phyloP scores from a whole-genome alignment of 1,140 invertebrate genomes.

The Heliconius hermathena region DNA sequence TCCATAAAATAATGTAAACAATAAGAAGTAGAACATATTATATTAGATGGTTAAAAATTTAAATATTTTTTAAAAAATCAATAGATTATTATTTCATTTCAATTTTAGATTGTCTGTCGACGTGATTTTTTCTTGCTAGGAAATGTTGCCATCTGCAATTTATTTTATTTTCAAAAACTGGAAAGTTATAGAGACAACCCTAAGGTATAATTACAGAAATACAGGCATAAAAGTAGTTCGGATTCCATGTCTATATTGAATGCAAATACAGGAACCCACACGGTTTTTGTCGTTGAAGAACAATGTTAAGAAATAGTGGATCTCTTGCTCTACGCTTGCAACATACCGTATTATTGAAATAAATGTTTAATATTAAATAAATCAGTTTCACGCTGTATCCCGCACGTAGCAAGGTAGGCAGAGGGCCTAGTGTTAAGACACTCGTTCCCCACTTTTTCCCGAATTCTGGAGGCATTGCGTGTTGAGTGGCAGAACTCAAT shows the following conservation, averaged over 20 bases:
- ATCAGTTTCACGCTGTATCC: too few species aligned
- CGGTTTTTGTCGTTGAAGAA: slow-evolving; percentile 42
- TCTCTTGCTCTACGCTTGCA: background rate
- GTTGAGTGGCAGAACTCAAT: too few species aligned
- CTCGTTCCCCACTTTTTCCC: too few species aligned
- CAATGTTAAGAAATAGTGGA: slow-evolving; percentile 39
- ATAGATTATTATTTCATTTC: too few species aligned
- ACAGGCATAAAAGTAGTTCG: slow-evolving; percentile 44
- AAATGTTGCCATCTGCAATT: too few species aligned
- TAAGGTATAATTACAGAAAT: slow-evolving; percentile 43
- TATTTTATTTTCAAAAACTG: background rate
- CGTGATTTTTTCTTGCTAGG: too few species aligned
- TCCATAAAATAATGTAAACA: background rate
- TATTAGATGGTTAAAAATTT: too few species aligned
- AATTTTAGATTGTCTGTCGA: background rate
- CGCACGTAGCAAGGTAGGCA: too few species aligned
- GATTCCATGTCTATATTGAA: slow-evolving; percentile 42
- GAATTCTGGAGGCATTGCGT: too few species aligned
- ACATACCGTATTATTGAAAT: slow-evolving; percentile 2
- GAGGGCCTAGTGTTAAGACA: too few species aligned
- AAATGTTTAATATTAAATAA: background rate
- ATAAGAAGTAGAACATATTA: background rate
- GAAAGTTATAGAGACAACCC: slow-evolving; percentile 35
- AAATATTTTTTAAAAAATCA: too few species aligned
- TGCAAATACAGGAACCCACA: slow-evolving; percentile 42